Evolutionary conservation across 2,888 invertebrate species (phyloP).

Genomic region (Noctua janthe): DNA sequence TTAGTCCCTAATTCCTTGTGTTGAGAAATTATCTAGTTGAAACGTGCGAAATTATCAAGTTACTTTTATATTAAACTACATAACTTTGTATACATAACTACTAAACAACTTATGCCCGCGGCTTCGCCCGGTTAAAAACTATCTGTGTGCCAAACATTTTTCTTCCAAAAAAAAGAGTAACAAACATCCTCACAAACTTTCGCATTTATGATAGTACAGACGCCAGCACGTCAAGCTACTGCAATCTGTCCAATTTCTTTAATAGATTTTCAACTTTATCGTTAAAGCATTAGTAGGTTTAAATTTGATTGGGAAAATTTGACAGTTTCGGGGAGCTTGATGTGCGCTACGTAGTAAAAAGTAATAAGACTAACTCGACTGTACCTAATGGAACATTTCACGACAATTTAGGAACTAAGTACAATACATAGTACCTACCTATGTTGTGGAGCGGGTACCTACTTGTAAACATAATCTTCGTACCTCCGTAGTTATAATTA

Average conservation of each 20-base stretch:
- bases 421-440: neutral
- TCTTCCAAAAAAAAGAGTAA: neutral
- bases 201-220: neutral
- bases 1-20: no score
- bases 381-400: neutral
- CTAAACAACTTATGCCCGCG: neutral
- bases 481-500: neutral
- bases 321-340: no score
- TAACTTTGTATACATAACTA: no score
- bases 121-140: neutral
- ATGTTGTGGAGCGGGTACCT: neutral
- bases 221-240: no score
- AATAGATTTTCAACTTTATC: no score
- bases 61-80: neutral
- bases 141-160: neutral
- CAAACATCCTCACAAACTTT: neutral
- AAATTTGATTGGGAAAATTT: no score
- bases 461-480: neutral
- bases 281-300: no score
- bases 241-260: no score
- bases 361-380: neutral
- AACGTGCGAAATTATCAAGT: neutral
- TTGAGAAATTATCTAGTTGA: no score
- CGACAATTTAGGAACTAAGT: neutral
- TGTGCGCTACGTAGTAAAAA: neutral